Percentiles rank a stretch among this genome's conserved stretches.
These are phyloP conservation scores for Drosophila ananassae DNA, from an alignment of 1,140 invertebrate genomes.

Conservation along the genomic window DNA sequence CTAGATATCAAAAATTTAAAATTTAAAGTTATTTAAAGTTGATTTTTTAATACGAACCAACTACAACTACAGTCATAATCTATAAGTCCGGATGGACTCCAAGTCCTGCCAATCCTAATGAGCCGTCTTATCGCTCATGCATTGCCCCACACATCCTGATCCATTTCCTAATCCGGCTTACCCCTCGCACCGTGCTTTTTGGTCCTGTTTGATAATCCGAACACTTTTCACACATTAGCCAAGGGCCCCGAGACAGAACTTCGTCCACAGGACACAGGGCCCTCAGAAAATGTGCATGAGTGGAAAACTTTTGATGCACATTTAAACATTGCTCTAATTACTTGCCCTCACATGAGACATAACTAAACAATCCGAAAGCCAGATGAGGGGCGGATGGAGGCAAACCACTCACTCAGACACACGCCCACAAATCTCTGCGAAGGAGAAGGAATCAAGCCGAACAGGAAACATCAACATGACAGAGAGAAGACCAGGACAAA, in stretches of 20 bases:
- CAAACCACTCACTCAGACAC: slow-evolving; percentile 13
- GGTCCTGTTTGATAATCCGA: slow-evolving; percentile 24
- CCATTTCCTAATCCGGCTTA: slow-evolving; percentile 36
- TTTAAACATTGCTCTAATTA: slow-evolving; percentile 50
- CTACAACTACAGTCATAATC: too few species aligned
- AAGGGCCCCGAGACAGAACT: slow-evolving; percentile 18
- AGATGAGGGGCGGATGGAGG: slow-evolving; percentile 16
- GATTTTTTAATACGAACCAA: too few species aligned
- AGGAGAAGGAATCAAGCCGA: slow-evolving; percentile 32
- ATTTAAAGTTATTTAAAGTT: too few species aligned
- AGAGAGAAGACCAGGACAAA: slow-evolving; percentile 39
- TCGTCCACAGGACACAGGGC: slow-evolving; percentile 21
- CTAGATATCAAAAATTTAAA: too few species aligned
- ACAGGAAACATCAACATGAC: slow-evolving; percentile 62
- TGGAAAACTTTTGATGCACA: slow-evolving; percentile 55
- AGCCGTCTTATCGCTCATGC: not conserved
- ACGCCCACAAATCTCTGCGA: slow-evolving; percentile 14
- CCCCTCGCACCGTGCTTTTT: slow-evolving; percentile 18
- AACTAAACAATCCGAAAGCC: slow-evolving; percentile 50
- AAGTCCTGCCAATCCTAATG: not conserved
- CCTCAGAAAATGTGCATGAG: slow-evolving; percentile 15
- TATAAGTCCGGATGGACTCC: not conserved
- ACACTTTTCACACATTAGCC: slow-evolving; percentile 51
- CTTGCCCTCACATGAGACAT: slow-evolving; percentile 31
- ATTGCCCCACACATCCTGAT: slow-evolving; percentile 22